Base-by-base conservation (phyloP, 2,797 vertebrate genomes). In the Australoheros facetus region DNA sequence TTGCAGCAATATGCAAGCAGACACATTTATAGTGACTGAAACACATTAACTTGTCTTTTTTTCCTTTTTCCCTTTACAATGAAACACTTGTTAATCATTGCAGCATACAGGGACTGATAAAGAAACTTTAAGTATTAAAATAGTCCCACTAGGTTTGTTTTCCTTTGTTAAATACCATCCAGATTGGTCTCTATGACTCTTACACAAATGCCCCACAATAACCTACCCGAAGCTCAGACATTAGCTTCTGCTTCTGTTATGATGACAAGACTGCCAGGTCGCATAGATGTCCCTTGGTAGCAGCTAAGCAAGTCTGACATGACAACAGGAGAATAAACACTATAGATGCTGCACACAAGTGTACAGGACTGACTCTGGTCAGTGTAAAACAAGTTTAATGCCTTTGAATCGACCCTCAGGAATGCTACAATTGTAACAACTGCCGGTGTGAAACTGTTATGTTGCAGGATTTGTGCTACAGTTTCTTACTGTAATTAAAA, bases 221-320 rank as follows among this genome's bases (percentile, higher is more conserved):
- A 62, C 51, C 32, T 26, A 56, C 9, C 34, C 30, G 58, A 59
- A 32, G 17, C 45, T 62, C 53, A 42, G 1, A 39, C 39, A 75
- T 60, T 60, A 57, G 9, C 54, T 54, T 56, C 28, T 76, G 54
- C 56, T 26, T 26, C 26, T 69, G 42, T 30, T 48, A 42, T 81
- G 86, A 81, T 4, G 54, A 14, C 73, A 55, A 34, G n/a, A 56
- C 73, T 83, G 86, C 70, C 86, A 73, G 82, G 76, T 83, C 39
- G 3, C 53, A 56, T 77, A 28, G 53, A 55, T 62, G 73, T 79
- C 37, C 60, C 34, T 7, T 70, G 30, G 77, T 1, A 30, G 66
- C 73, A 79, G 57, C 17, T 74, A 37, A 48, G 73, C 58, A 66
- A 66, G 62, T 78, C 56, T 23, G 74, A 78, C 71, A 34, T 11